phyloP scores from a whole-genome alignment of 2,113 vertebrate genomes.

The Scatophagus argus region DNA sequence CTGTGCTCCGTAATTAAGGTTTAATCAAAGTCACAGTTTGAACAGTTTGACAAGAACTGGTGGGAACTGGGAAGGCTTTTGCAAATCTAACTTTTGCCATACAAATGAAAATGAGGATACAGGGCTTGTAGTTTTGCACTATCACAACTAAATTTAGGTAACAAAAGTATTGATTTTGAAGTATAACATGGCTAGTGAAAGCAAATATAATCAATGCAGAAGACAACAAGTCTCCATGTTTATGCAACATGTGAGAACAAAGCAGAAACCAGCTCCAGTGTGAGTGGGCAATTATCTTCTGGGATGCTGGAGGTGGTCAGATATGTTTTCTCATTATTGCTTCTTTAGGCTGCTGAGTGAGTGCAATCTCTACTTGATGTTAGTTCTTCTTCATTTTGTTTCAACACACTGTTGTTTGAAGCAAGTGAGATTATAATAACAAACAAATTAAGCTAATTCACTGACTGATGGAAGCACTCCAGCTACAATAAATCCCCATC shows the following conservation, averaged over 20 bases:
- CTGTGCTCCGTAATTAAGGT: conserved; percentile 14
- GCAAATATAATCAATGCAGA: conserved; percentile 48
- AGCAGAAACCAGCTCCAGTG: conserved; percentile 28
- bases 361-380: conserved; percentile 24
- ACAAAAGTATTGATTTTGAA: conserved; percentile 45
- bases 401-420: conserved; percentile 17
- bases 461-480: conserved; percentile 44
- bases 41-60: background rate
- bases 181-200: conserved; percentile 35
- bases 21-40: background rate
- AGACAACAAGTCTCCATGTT: conserved; percentile 15
- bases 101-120: conserved; percentile 6
- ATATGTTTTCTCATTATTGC: conserved; percentile 37
- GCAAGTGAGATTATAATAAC: conserved; percentile 27
- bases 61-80: conserved; percentile 14
- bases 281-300: conserved; percentile 30
- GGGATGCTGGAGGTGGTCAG: conserved; percentile 33
- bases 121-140: background rate
- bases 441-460: conserved; percentile 32
- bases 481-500: conserved; percentile 30
- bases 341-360: background rate
- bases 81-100: background rate
- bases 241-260: conserved; percentile 13
- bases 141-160: conserved; percentile 1
- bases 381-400: conserved; percentile 27